Evolutionary conservation across 1,140 invertebrate genomes (phyloP).

Genomic region (Chelonus insularis): DNA sequence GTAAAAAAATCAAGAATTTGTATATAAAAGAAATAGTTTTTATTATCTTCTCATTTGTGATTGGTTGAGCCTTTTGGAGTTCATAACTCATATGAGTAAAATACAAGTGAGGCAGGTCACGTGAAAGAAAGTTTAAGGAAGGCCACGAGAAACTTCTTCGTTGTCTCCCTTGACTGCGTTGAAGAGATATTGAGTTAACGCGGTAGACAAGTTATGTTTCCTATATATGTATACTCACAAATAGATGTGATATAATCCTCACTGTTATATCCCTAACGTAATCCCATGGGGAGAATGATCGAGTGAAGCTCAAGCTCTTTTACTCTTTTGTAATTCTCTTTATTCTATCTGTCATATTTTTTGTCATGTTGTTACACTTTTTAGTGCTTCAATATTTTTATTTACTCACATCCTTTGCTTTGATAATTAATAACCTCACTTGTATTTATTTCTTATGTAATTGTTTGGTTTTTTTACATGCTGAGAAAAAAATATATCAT

Average conservation of each 20-base stretch:
- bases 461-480: too few relatives aligned
- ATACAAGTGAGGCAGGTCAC: conserved; percentile 45
- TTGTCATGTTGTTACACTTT: neutral
- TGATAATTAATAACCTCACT: too few relatives aligned
- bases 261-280: neutral
- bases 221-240: conserved; percentile 3
- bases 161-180: neutral
- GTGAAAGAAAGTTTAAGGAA: conserved; percentile 36
- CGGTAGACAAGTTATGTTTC: neutral
- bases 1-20: neutral
- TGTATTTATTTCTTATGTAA: too few relatives aligned
- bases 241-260: conserved; percentile 23
- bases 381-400: too few relatives aligned
- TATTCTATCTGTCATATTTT: neutral
- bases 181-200: conserved; percentile 21
- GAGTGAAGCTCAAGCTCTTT: neutral
- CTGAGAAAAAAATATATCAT: too few relatives aligned
- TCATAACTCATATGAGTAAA: conserved; percentile 31
- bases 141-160: conserved; percentile 10
- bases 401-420: too few relatives aligned
- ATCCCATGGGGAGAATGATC: conserved; percentile 11
- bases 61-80: conserved; percentile 8
- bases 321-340: neutral
- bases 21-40: neutral
- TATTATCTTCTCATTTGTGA: neutral